Evolutionary conservation across 2,888 invertebrate species (phyloP).

Genomic region (Agrochola lota): DNA sequence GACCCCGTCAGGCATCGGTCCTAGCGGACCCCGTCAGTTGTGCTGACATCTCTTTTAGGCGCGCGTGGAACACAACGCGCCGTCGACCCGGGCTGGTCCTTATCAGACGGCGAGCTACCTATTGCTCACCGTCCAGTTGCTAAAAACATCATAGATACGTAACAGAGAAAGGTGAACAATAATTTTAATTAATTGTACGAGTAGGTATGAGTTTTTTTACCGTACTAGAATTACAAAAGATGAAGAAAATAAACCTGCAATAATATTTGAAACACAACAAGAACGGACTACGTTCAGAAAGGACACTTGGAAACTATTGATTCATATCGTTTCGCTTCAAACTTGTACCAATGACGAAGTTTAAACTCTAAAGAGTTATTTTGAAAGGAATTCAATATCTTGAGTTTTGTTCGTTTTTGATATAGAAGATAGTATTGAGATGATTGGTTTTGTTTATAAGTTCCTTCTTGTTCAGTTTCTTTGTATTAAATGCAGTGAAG

Average conservation of each 20-base stretch:
- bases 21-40: too few species aligned
- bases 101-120: too few species aligned
- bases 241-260: neutral
- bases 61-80: too few species aligned
- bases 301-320: constrained; percentile 55
- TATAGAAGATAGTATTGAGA: constrained; percentile 16
- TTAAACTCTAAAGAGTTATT: constrained; percentile 56
- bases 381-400: constrained; percentile 59
- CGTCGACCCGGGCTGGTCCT: too few species aligned
- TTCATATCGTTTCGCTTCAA: constrained; percentile 44
- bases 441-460: constrained; percentile 51
- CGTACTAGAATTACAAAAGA: neutral
- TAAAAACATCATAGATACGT: neutral
- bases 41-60: too few species aligned
- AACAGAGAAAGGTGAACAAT: neutral
- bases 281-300: constrained; percentile 5
- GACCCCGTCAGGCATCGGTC: too few species aligned
- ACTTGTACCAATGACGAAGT: constrained; percentile 51
- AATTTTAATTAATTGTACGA: neutral
- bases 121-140: too few species aligned
- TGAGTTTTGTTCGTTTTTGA: constrained; percentile 36
- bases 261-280: constrained; percentile 33
- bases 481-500: neutral
- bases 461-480: constrained; percentile 20
- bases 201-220: too few species aligned